Percentiles rank a stretch among this genome's conserved stretches.
phyloP scores from a whole-genome alignment of 2,113 vertebrate genomes.

The Nothoprocta perdicaria region DNA sequence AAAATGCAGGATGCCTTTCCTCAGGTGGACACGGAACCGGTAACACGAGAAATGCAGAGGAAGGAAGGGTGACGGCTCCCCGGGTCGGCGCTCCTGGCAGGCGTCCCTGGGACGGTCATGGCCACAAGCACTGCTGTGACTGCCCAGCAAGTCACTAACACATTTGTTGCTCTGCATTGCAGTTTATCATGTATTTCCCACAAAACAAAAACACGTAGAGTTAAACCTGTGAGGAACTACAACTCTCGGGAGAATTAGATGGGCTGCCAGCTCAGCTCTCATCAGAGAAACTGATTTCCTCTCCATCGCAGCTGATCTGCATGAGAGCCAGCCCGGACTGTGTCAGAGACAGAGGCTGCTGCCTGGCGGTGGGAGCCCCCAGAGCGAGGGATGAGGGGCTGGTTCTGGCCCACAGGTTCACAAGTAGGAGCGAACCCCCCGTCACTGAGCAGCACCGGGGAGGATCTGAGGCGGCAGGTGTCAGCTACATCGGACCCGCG shows the following conservation, averaged over 20 bases:
- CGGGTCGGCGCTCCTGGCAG: fast-evolving
- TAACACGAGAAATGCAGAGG: not conserved
- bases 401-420: not conserved
- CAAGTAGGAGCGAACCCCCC: not conserved
- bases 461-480: not conserved
- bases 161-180: not conserved
- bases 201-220: not conserved
- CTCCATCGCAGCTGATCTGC: not conserved
- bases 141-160: not conserved
- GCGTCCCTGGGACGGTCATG: not conserved
- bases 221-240: not conserved
- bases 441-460: not conserved
- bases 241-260: not conserved
- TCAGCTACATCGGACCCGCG: not conserved
- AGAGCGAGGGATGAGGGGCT: not conserved
- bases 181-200: not conserved
- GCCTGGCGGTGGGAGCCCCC: not conserved
- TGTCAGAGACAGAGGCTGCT: not conserved
- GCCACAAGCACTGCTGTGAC: not conserved
- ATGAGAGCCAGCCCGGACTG: not conserved
- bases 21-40: not conserved
- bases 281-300: not conserved
- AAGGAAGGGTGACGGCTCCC: not conserved
- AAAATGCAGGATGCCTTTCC: not conserved
- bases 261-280: not conserved